Conservation (phyloP, 2,113 vertebrate genomes). For the Mesocricetus auratus region DNA sequence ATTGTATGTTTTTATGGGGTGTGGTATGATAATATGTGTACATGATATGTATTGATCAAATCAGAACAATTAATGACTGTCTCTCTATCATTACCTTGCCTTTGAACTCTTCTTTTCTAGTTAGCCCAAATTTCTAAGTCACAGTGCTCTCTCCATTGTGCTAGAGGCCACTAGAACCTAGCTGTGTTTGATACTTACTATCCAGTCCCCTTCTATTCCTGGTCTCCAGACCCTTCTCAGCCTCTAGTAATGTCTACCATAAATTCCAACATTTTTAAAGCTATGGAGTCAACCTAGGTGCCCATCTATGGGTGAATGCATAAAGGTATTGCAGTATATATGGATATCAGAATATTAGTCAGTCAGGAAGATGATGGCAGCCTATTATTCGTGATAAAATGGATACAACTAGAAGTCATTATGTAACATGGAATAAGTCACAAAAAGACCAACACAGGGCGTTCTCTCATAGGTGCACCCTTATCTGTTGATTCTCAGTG, state of each 20-base stretch:
- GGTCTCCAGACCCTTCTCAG: background rate
- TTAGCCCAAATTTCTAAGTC: background rate
- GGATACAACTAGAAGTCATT: background rate
- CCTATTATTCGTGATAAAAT: background rate
- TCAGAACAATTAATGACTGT: background rate
- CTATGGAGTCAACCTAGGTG: background rate
- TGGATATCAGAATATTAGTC: background rate
- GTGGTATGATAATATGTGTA: background rate
- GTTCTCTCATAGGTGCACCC: background rate
- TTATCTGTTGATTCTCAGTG: background rate
- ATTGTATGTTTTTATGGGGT: background rate
- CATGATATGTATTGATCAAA: background rate
- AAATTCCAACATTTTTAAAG: background rate
- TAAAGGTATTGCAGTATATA: background rate
- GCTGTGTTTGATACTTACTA: too few species aligned
- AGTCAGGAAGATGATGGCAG: background rate
- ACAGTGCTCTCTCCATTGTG: background rate
- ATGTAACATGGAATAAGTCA: background rate
- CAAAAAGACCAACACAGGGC: background rate
- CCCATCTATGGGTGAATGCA: background rate
- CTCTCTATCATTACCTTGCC: background rate
- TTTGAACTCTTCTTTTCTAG: background rate
- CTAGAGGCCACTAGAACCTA: background rate
- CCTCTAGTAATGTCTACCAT: background rate
- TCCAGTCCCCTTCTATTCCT: background rate